Conservation (phyloP, 2,113 vertebrate genomes). For the Taurulus bubalis region DNA sequence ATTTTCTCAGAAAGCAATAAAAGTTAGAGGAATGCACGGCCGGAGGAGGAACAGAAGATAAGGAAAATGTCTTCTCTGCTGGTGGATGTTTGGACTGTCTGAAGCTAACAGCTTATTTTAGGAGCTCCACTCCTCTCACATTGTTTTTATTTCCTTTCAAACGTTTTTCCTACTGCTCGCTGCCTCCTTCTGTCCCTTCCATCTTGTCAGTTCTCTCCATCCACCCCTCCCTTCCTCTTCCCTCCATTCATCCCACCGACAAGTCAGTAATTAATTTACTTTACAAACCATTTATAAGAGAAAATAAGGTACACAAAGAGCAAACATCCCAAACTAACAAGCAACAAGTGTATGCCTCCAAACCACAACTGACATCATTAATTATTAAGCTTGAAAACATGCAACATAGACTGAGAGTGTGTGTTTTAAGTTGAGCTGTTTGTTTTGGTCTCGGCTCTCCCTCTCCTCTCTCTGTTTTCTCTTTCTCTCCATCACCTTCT, state of each 20-base stretch:
- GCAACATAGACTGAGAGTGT: slow-evolving; percentile 5
- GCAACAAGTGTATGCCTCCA: slow-evolving; percentile 17
- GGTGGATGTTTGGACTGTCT: slow-evolving; percentile 62
- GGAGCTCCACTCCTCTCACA: slow-evolving; percentile 50
- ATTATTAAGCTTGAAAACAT: slow-evolving; percentile 52
- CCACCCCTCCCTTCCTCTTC: not conserved
- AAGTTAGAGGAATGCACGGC: slow-evolving; percentile 30
- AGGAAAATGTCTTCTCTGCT: slow-evolving; percentile 42
- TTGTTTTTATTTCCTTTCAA: slow-evolving; percentile 69
- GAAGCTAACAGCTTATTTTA: slow-evolving; percentile 74
- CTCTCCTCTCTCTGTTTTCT: slow-evolving; percentile 39
- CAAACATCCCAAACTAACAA: slow-evolving; percentile 33
- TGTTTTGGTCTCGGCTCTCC: slow-evolving; percentile 44
- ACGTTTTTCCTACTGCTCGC: slow-evolving; percentile 51
- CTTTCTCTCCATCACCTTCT: slow-evolving; percentile 50
- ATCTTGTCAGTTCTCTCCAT: slow-evolving; percentile 32
- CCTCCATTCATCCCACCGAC: slow-evolving; percentile 16
- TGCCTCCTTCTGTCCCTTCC: slow-evolving; percentile 33
- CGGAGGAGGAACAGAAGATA: slow-evolving; percentile 16
- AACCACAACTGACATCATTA: slow-evolving; percentile 46
- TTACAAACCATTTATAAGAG: slow-evolving; percentile 32
- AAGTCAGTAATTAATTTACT: slow-evolving; percentile 32
- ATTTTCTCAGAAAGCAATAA: slow-evolving; percentile 1
- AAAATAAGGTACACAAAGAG: slow-evolving; percentile 23
- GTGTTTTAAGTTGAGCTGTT: slow-evolving; percentile 47